Conservation (phyloP, 2,113 vertebrate species). For the Hippocampus barbouri region DNA sequence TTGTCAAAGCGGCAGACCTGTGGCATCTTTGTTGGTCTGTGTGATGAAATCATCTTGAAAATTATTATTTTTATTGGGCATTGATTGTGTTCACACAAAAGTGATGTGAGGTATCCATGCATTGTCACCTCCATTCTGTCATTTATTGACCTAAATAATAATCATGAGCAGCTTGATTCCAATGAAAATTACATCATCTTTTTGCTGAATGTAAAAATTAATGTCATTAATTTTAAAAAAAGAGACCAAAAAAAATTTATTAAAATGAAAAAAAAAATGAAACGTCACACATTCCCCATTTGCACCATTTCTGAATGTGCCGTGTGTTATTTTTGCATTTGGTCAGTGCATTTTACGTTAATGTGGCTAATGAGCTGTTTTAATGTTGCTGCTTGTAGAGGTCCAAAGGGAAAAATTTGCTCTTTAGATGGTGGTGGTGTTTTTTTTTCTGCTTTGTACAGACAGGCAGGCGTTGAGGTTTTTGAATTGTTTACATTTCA, state of each 20-base stretch:
- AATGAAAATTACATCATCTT: background rate
- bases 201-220: constrained; percentile 6
- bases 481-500: constrained; percentile 67
- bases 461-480: constrained; percentile 24
- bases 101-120: background rate
- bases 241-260: background rate
- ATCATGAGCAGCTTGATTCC: background rate
- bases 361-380: constrained; percentile 32
- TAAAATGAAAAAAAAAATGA: background rate
- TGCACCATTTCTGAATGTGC: background rate
- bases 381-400: constrained; percentile 7
- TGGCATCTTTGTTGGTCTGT: background rate
- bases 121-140: background rate
- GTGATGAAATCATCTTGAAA: background rate
- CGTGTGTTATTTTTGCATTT: background rate
- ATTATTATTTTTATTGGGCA: background rate
- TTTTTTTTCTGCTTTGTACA: constrained; percentile 34
- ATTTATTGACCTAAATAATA: background rate
- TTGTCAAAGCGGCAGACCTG: background rate
- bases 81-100: background rate
- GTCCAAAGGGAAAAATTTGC: constrained; percentile 13
- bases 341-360: constrained; percentile 7
- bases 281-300: background rate
- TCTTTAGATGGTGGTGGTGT: constrained; percentile 13
- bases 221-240: background rate